These are phyloP conservation scores for Rallus limicola DNA, from an alignment of 2,113 vertebrate genomes.

Conservation along the genomic window DNA sequence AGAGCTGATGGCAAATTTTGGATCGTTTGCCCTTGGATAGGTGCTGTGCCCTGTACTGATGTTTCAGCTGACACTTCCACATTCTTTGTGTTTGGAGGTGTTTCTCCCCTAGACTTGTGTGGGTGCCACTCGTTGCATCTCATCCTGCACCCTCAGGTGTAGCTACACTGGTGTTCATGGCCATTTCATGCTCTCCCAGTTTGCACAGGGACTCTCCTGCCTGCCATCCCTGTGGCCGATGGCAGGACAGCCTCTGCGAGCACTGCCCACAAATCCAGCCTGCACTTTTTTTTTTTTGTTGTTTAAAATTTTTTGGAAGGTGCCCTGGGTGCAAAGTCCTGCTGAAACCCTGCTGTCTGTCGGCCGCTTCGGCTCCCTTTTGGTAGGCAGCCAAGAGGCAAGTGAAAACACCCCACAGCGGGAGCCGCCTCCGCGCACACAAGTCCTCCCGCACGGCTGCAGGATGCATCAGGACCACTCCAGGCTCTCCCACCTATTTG, in stretches of 20 bases:
- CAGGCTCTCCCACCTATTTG: rapidly evolving
- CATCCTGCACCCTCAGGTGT: no score
- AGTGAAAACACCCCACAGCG: background rate
- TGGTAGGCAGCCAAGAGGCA: background rate
- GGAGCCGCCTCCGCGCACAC: rapidly evolving
- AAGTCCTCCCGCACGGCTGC: rapidly evolving
- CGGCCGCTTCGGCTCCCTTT: background rate
- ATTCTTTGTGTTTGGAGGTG: background rate
- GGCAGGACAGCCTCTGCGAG: rapidly evolving
- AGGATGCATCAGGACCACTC: background rate
- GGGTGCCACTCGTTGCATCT: no score
- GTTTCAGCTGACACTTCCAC: background rate
- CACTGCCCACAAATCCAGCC: background rate
- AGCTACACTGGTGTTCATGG: background rate
- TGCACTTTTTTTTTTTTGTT: background rate
- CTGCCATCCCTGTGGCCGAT: background rate
- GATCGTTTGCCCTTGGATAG: background rate
- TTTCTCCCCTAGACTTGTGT: no score
- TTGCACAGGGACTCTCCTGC: background rate
- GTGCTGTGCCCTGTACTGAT: background rate
- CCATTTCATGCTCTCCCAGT: background rate
- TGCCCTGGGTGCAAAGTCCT: background rate
- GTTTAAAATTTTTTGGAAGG: background rate
- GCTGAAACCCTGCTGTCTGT: background rate
- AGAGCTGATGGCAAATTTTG: background rate